Conservation (phyloP, 2,888 invertebrate genomes). For the Lasioglossum morio region DNA sequence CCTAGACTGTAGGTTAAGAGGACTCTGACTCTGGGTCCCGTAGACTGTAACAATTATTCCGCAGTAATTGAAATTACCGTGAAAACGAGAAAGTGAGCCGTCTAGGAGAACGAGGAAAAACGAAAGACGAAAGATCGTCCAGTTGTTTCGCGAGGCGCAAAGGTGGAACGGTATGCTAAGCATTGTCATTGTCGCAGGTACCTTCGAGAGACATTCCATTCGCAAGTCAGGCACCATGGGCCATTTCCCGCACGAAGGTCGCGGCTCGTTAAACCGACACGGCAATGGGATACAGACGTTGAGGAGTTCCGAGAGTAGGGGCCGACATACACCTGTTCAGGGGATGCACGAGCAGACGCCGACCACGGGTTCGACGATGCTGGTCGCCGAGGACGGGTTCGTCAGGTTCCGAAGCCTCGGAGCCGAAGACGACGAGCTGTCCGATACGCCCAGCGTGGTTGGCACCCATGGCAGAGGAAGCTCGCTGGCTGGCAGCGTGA, state of each 20-base stretch:
- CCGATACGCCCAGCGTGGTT: conserved; percentile 80
- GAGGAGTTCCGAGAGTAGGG: conserved; percentile 83
- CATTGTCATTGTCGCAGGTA: conserved; percentile 67
- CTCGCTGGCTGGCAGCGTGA: conserved; percentile 81
- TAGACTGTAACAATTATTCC: background rate
- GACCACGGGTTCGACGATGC: conserved; percentile 88
- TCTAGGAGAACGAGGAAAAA: background rate
- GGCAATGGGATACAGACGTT: conserved; percentile 86
- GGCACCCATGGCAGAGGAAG: conserved; percentile 81
- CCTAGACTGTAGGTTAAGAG: background rate
- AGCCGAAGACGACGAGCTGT: conserved; percentile 80
- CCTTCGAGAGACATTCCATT: conserved; percentile 84
- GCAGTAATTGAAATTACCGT: background rate
- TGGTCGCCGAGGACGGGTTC: conserved; percentile 96
- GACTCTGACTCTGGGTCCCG: background rate
- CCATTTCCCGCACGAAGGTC: conserved; percentile 85
- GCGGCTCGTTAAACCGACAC: conserved; percentile 83
- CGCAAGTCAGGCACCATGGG: conserved; percentile 87
- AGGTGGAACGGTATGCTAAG: conserved; percentile 24
- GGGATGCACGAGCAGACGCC: conserved; percentile 86
- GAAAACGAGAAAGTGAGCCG: background rate
- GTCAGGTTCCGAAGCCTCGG: conserved; percentile 92
- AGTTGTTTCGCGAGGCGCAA: background rate
- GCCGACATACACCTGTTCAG: conserved; percentile 78
- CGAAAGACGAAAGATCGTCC: background rate